Percentiles rank a stretch among this genome's conserved stretches.
Evolutionary conservation across 2,888 invertebrate genomes (phyloP).

Genomic region (Balanococcus diminutus): DNA sequence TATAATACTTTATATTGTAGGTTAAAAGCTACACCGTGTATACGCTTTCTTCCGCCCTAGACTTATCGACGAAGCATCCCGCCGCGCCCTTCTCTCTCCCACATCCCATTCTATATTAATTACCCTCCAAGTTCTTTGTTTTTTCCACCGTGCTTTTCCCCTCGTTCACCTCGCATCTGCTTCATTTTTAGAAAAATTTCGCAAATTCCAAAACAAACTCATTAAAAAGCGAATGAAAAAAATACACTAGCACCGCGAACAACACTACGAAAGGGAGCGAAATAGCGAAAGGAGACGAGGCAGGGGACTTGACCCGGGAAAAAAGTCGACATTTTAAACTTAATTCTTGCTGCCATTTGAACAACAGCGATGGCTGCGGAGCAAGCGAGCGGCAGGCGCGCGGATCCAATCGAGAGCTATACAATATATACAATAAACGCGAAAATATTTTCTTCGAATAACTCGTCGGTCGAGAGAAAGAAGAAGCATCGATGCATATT

Average conservation of each 20-base stretch:
- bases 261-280: too few species aligned
- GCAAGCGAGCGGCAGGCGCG: neutral
- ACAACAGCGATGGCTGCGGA: neutral
- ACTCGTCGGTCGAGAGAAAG: neutral
- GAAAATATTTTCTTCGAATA: neutral
- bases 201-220: neutral
- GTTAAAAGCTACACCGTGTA: neutral
- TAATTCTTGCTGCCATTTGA: neutral
- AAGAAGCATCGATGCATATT: neutral
- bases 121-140: neutral
- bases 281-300: neutral
- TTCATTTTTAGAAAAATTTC: neutral
- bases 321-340: neutral
- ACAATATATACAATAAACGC: neutral
- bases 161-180: neutral
- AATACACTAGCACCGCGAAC: too few species aligned
- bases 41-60: conserved; percentile 6
- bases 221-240: neutral
- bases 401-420: neutral
- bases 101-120: neutral
- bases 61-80: neutral
- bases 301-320: neutral
- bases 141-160: neutral
- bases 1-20: neutral
- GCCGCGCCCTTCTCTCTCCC: neutral